A percentile compares a stretch with the other conserved stretches of the same genome.
phyloP scores from a whole-genome alignment of 2,797 vertebrate genomes.

The Scomberomorus guttatus region DNA sequence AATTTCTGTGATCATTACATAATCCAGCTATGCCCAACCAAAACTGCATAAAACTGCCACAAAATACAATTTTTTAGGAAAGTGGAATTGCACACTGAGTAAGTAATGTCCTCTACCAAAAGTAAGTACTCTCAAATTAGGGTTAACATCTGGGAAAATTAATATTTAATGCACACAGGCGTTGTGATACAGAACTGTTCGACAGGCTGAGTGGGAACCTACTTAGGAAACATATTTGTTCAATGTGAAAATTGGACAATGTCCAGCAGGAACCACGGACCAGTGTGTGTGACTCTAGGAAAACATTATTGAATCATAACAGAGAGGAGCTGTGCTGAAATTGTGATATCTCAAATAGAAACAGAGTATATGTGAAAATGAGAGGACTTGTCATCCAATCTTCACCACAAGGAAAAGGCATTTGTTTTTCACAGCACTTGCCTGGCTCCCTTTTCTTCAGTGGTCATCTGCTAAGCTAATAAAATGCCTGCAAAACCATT shows the following conservation, averaged over 20 bases:
- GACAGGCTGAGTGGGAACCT: conserved; percentile 9
- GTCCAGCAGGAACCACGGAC: conserved; percentile 35
- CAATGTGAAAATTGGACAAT: conserved; percentile 31
- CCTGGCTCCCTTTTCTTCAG: conserved; percentile 34
- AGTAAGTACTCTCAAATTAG: conserved; percentile 23
- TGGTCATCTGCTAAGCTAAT: conserved; percentile 62
- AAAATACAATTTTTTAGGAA: conserved; percentile 8
- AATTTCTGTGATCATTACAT: conserved; percentile 1
- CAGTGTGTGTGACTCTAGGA: conserved; percentile 20
- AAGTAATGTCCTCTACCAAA: background rate
- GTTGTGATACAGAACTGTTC: conserved; percentile 12
- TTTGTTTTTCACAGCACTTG: conserved; percentile 62
- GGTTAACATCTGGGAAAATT: conserved; percentile 9
- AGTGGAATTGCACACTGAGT: background rate
- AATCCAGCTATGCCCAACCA: background rate
- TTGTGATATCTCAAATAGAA: conserved; percentile 46
- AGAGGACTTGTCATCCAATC: conserved; percentile 45
- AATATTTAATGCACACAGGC: conserved; percentile 15
- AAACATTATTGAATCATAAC: conserved; percentile 45
- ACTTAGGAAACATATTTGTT: conserved; percentile 23
- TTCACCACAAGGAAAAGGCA: conserved; percentile 49
- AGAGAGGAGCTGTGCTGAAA: conserved; percentile 41
- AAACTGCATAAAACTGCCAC: background rate
- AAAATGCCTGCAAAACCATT: conserved; percentile 66
- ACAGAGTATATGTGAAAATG: conserved; percentile 28